Percentiles rank a stretch among this genome's conserved stretches.
Evolutionary conservation across 2,888 invertebrate species (phyloP).

Genomic region (Drosophila maculinotata): DNA sequence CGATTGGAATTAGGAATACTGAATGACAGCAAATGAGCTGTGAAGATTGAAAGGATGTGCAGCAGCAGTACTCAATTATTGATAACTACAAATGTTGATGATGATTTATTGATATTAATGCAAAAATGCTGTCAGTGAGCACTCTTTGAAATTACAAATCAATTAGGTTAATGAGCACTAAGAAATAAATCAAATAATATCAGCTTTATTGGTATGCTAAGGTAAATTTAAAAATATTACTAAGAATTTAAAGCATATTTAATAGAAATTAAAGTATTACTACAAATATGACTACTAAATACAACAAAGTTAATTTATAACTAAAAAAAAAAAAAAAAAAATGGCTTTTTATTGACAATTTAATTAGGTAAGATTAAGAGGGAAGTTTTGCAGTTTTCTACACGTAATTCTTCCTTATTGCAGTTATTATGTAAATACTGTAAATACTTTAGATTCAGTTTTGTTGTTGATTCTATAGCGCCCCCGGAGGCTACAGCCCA

Average conservation of each 20-base stretch:
- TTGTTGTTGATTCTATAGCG: conserved; percentile 39
- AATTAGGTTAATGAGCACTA: too few relatives aligned
- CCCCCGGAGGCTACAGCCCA: conserved; percentile 4
- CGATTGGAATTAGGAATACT: conserved; percentile 20
- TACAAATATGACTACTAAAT: not conserved
- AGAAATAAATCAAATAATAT: too few relatives aligned
- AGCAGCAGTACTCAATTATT: not conserved
- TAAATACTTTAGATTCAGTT: conserved; percentile 63
- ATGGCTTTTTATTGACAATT: too few relatives aligned
- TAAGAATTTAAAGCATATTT: too few relatives aligned
- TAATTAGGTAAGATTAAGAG: too few relatives aligned
- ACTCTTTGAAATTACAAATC: too few relatives aligned
- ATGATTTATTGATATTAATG: too few relatives aligned
- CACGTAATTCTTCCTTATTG: conserved; percentile 14
- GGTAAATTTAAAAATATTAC: too few relatives aligned
- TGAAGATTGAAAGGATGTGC: conserved; percentile 1
- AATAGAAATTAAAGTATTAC: too few relatives aligned
- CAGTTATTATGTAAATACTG: conserved; percentile 53
- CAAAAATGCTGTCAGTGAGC: too few relatives aligned
- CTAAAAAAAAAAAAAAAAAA: not conserved
- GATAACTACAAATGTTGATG: not conserved
- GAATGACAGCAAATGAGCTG: conserved; percentile 12
- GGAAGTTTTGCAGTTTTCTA: too few relatives aligned
- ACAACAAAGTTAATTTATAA: not conserved
- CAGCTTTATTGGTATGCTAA: too few relatives aligned